Base-by-base conservation (phyloP, 2,888 invertebrate genomes). In the Seira ritae region DNA sequence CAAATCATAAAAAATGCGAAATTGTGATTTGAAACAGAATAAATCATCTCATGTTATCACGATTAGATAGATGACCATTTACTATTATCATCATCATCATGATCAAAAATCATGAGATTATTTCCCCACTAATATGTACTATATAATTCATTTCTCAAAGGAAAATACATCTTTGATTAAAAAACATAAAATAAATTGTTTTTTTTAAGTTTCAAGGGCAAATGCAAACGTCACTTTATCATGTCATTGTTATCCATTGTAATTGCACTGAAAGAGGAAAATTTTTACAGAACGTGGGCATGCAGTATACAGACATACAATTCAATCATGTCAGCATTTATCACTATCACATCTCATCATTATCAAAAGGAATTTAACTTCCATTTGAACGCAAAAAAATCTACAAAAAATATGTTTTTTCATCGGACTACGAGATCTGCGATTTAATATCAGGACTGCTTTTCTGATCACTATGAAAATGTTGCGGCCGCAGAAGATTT, bases 121-220 rank as follows among this genome's bases (percentile, higher is more conserved):
- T n/a, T n/a, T n/a, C n/a, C n/a, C n/a, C n/a, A n/a, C n/a, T n/a
- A n/a, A n/a, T n/a, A n/a, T n/a, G n/a, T n/a, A n/a, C n/a, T n/a
- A n/a, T n/a, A n/a, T n/a, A n/a, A n/a, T n/a, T 46, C 22, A 2
- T 68, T 8, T 74, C 55, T 66, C n/a, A 74, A 46, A 74, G 46
- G 66, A 66, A 74, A 66, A 42, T 20, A 46, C 66, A 66, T 12
- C 55, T 37, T 73, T 73, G 62, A 73, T 73, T 68, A 76, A 66
- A 37, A 75, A 69, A 65, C 46, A 77, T 46, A 73, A 82, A 81
- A 82, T 82, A 82, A 82, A 77, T 82, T 76, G 82, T 78, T 77
- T 77, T 76, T 31, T 23, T 77, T 55, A 72, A 77, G 55, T 67
- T 67, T 72, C 82, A 77, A 72, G 76, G 82, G 42, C 77, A 81